Evolutionary conservation across 2,113 vertebrate species (phyloP), one percentile per base, ranked within the genome.

Genomic region (Otocyon megalotis): DNA sequence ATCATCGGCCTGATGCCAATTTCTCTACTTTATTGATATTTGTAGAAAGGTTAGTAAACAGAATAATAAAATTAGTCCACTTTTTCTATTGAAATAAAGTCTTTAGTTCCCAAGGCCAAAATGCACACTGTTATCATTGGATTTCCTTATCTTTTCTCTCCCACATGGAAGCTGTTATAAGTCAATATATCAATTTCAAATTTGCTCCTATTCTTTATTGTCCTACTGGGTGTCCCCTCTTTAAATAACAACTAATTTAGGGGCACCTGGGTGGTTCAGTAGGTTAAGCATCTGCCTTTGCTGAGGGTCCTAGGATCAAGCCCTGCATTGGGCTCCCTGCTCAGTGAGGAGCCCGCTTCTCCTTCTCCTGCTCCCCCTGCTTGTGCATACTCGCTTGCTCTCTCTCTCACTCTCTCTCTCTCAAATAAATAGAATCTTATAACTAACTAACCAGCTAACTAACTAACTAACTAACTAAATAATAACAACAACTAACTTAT

Each of bases 31-130:
- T 5, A 74, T n/a, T 32, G 19, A 60, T 17, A 43, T 89, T 86
- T 87, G 8, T 69, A 48, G 32, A 62, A 87, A 96, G 67, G 2
- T 20, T 85, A 19, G 11, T 90, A 65, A 76, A 74, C 5, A 60
- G 81, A 58, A 62, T 2, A 32, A 32, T 83, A 65, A 94, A 82
- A 69, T 30, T 30, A 60, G 20, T 77, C 58, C 4, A 74, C 77
- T 88, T 94, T 22, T 95, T 63, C 50, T 1, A 60, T 94, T 81
- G 54, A 94, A 76, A 90, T 90, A 71, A 93, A 93, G 77, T 95
- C 16, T 50, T 76, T 43, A 56, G 32, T 77, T 5, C 19, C 30
- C 58, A 84, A 87, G 9, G 69, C 16, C 48, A 96, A 95, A 67
- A 69, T 67, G 22, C 12, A 32, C 24, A 12, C 26, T 24, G 6